Evolutionary conservation across 2,888 invertebrate genomes (phyloP).

Genomic region (Erannis defoliaria): DNA sequence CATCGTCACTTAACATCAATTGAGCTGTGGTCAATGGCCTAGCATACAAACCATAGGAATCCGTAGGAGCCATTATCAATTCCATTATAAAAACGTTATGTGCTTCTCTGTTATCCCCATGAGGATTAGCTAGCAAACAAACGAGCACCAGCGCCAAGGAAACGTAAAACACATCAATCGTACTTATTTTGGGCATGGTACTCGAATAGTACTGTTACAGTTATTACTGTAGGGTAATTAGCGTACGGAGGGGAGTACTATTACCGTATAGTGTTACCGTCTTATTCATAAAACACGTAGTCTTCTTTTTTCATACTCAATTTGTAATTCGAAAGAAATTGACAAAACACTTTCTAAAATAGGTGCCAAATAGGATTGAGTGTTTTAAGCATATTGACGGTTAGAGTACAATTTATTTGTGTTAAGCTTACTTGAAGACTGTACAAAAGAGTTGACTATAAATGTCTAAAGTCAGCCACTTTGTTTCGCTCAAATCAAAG

Average conservation of each 20-base stretch:
- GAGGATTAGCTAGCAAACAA: constrained; percentile 16
- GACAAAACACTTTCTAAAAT: no score
- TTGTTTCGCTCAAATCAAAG: no score
- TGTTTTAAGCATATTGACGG: no score
- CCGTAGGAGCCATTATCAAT: not conserved
- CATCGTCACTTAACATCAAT: no score
- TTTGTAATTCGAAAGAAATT: no score
- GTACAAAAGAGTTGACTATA: not conserved
- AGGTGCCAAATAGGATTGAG: no score
- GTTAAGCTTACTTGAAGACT: constrained; percentile 1
- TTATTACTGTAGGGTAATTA: constrained; percentile 43
- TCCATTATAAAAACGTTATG: not conserved
- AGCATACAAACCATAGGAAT: not conserved
- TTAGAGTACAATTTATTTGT: constrained; percentile 1
- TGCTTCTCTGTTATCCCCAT: not conserved
- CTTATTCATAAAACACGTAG: no score
- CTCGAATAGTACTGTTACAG: constrained; percentile 37
- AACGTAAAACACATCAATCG: constrained; percentile 36
- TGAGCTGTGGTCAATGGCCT: no score
- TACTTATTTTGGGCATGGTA: constrained; percentile 28
- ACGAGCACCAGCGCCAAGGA: constrained; percentile 25
- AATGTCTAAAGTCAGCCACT: no score
- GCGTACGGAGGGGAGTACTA: constrained; percentile 35
- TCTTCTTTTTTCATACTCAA: no score
- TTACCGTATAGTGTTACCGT: constrained; percentile 31